Percentiles rank a stretch among this genome's conserved stretches.
Conservation (phyloP, 2,797 vertebrate genomes). For the Neopelma chrysocephalum region DNA sequence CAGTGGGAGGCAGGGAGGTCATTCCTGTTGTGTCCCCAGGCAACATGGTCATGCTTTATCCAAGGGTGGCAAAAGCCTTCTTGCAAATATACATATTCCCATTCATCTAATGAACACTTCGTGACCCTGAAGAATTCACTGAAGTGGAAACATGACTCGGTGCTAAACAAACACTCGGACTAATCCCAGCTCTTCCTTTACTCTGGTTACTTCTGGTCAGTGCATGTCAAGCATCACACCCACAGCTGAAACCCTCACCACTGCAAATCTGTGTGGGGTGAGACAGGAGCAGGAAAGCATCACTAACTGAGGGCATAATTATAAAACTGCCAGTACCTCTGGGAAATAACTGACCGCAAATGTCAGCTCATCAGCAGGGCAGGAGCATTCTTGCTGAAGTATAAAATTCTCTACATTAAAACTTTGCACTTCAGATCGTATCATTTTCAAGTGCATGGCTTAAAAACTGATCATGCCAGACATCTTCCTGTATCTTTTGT, state of each 20-base stretch:
- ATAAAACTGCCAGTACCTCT: background rate
- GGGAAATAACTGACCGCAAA: background rate
- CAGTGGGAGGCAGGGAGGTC: background rate
- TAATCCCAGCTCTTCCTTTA: background rate
- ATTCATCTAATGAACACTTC: background rate
- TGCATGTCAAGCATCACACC: fast-evolving
- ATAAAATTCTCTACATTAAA: background rate
- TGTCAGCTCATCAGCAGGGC: conserved; percentile 10
- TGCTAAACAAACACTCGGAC: background rate
- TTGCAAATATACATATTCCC: background rate
- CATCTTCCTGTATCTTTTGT: background rate
- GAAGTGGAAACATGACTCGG: background rate
- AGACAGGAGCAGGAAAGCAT: background rate
- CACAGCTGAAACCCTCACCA: background rate
- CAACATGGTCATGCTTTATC: background rate
- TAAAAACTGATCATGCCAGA: background rate
- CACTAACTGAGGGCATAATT: background rate
- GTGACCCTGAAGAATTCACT: background rate
- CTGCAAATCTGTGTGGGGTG: background rate
- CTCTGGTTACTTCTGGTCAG: background rate
- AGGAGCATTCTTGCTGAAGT: background rate
- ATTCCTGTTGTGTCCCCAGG: background rate
- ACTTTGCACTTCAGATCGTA: background rate
- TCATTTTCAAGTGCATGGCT: background rate
- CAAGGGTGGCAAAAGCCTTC: background rate